Percentiles rank a stretch among this genome's conserved stretches.
These are phyloP conservation scores for Penaeus chinensis DNA, from an alignment of 1,140 invertebrate species.

Conservation along the genomic window DNA sequence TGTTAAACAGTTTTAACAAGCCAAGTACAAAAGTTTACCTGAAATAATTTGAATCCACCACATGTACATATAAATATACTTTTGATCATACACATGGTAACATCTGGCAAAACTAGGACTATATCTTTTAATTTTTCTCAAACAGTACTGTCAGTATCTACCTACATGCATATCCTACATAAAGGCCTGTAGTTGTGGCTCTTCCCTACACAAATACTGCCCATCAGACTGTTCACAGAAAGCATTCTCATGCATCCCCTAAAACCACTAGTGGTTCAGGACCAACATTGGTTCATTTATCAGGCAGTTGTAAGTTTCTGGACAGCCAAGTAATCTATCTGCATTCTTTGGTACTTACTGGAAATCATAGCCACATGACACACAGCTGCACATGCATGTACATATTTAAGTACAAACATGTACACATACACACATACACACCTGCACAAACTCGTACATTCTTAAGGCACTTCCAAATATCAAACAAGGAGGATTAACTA, in stretches of 20 bases:
- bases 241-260: no score
- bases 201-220: no score
- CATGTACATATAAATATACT: slow-evolving; percentile 17
- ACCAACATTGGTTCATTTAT: not conserved
- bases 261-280: no score
- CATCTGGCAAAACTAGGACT: no score
- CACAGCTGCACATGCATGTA: not conserved
- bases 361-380: slow-evolving; percentile 33
- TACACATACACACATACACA: not conserved
- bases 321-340: slow-evolving; percentile 9
- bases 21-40: not conserved
- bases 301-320: not conserved
- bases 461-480: not conserved
- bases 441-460: not conserved
- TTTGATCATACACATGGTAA: no score
- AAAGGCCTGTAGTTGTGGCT: no score
- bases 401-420: no score
- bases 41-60: slow-evolving; percentile 13
- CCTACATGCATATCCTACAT: no score
- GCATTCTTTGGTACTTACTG: slow-evolving; percentile 48
- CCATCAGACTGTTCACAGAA: no score
- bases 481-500: not conserved
- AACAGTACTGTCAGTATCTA: no score
- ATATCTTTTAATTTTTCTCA: no score
- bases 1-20: slow-evolving; percentile 21